Percentiles rank a stretch among this genome's conserved stretches.
Evolutionary conservation across 2,797 vertebrate genomes (phyloP).

Genomic region (Acanthurus tractus): DNA sequence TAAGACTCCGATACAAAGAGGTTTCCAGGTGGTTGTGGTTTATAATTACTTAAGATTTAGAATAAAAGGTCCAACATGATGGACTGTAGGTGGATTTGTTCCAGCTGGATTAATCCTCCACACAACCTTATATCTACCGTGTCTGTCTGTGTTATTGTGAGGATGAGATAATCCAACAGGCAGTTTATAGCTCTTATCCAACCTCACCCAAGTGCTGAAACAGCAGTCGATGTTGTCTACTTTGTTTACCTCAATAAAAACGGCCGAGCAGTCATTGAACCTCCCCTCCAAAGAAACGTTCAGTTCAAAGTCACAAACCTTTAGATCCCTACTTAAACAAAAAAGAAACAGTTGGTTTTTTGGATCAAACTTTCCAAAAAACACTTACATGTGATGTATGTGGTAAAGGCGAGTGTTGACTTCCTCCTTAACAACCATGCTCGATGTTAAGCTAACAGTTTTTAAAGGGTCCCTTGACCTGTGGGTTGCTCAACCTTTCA

Average conservation of each 20-base stretch:
- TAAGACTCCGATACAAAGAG: conserved; percentile 7
- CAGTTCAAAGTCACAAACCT: conserved; percentile 61
- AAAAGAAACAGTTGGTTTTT: conserved; percentile 40
- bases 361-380: conserved; percentile 73
- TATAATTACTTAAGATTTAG: conserved; percentile 53
- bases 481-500: conserved; percentile 37
- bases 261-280: conserved; percentile 53
- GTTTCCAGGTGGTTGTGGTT: conserved; percentile 58
- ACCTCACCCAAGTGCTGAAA: conserved; percentile 60
- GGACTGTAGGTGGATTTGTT: conserved; percentile 43
- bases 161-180: conserved; percentile 53
- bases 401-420: conserved; percentile 59
- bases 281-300: conserved; percentile 37
- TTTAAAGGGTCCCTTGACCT: conserved; percentile 63
- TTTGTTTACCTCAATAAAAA: conserved; percentile 71
- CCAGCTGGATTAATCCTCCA: conserved; percentile 55
- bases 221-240: conserved; percentile 55
- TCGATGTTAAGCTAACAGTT: conserved; percentile 75
- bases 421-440: conserved; percentile 66
- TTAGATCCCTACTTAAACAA: conserved; percentile 60
- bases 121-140: conserved; percentile 15
- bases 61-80: conserved; percentile 30
- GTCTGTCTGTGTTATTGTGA: conserved; percentile 32
- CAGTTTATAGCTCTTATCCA: conserved; percentile 38
- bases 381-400: conserved; percentile 76